phyloP scores from a whole-genome alignment of 2,888 invertebrate species.

The Apotomis capreana region DNA sequence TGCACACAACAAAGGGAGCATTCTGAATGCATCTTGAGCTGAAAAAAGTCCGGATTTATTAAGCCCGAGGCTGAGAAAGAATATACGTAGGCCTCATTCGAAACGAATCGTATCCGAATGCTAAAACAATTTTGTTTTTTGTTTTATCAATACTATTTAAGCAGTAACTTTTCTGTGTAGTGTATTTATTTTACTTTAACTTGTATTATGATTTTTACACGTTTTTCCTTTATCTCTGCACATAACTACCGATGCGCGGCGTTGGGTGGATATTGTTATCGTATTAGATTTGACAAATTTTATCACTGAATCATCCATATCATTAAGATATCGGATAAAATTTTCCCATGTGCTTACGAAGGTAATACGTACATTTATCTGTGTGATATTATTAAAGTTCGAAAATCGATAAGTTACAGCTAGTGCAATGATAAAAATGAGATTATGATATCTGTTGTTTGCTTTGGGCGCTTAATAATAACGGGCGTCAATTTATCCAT shows the following conservation, averaged over 20 bases:
- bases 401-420: constrained; percentile 1
- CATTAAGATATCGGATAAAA: neutral
- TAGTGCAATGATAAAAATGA: neutral
- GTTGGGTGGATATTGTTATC: constrained; percentile 2
- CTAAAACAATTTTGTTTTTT: constrained; percentile 53
- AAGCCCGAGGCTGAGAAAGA: constrained; percentile 56
- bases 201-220: constrained; percentile 11
- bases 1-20: constrained; percentile 68
- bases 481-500: too few relatives aligned
- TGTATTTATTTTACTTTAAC: constrained; percentile 50
- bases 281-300: constrained; percentile 16
- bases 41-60: constrained; percentile 68
- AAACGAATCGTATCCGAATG: constrained; percentile 55
- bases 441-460: too few relatives aligned
- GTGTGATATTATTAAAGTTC: neutral
- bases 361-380: neutral
- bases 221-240: neutral
- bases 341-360: neutral
- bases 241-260: neutral
- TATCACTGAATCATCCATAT: constrained; percentile 22
- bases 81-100: constrained; percentile 51
- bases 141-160: constrained; percentile 40
- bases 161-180: constrained; percentile 47
- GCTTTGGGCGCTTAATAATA: too few relatives aligned
- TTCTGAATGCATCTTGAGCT: constrained; percentile 72